Conservation (phyloP, 2,888 invertebrate species). For the Clostera curtula region DNA sequence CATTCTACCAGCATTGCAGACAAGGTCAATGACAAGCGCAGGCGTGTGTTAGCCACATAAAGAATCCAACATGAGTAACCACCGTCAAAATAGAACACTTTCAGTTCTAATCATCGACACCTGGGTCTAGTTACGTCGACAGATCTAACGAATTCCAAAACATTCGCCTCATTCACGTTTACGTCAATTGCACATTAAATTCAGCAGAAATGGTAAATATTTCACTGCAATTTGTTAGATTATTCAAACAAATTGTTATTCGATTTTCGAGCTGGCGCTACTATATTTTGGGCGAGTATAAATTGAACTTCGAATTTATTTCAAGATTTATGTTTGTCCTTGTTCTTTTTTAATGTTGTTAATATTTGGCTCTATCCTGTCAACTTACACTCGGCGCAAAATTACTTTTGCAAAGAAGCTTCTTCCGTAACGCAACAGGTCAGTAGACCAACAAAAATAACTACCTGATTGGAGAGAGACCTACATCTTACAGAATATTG, state of each 20-base stretch:
- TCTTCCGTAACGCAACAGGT: too few species aligned
- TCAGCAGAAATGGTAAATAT: constrained; percentile 7
- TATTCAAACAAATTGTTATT: constrained; percentile 9
- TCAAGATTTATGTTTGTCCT: too few species aligned
- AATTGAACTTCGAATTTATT: too few species aligned
- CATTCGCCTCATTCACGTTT: constrained; percentile 20
- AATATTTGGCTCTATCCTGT: too few species aligned
- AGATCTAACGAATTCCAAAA: constrained; percentile 22
- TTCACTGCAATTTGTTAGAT: neutral
- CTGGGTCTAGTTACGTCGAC: constrained; percentile 38
- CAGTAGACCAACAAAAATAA: too few species aligned
- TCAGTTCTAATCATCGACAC: constrained; percentile 44
- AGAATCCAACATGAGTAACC: constrained; percentile 62
- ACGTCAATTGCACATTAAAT: constrained; percentile 16
- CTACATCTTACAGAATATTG: too few species aligned
- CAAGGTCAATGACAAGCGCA: constrained; percentile 69
- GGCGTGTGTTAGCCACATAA: constrained; percentile 58
- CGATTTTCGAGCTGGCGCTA: constrained; percentile 18
- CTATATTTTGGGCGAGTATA: constrained; percentile 17
- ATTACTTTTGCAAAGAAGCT: too few species aligned
- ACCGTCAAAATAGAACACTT: constrained; percentile 59
- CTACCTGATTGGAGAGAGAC: too few species aligned
- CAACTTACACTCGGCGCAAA: too few species aligned
- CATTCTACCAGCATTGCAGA: constrained; percentile 39
- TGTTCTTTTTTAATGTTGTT: too few species aligned